A percentile compares a stretch with the other conserved stretches of the same genome.
Evolutionary conservation across 2,888 invertebrate genomes (phyloP).

Genomic region (Zygothrica quintamaculata): DNA sequence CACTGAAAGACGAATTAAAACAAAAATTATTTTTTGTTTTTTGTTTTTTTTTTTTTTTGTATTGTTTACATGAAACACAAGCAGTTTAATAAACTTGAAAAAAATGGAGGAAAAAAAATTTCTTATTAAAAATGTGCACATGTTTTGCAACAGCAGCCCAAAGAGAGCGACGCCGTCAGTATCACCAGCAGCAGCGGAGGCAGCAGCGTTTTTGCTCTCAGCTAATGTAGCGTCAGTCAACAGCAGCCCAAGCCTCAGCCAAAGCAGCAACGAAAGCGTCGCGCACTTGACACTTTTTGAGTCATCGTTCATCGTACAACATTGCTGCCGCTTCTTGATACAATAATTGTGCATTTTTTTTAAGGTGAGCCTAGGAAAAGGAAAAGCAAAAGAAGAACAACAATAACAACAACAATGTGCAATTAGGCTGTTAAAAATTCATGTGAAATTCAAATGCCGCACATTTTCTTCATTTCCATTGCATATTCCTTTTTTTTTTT

Average conservation of each 20-base stretch:
- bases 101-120: constrained; percentile 18
- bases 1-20: constrained; percentile 18
- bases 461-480: constrained; percentile 39
- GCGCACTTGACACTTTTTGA: constrained; percentile 66
- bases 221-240: constrained; percentile 12
- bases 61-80: constrained; percentile 47
- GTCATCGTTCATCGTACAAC: not conserved
- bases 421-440: constrained; percentile 29
- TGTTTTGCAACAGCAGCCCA: constrained; percentile 46
- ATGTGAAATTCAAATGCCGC: constrained; percentile 51
- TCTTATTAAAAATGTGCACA: constrained; percentile 50
- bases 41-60: constrained; percentile 14
- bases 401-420: constrained; percentile 16
- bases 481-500: constrained; percentile 40
- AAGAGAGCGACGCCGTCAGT: constrained; percentile 16
- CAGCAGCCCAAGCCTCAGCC: constrained; percentile 8
- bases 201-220: constrained; percentile 12
- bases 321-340: constrained; percentile 42
- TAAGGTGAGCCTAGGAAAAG: constrained; percentile 54
- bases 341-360: constrained; percentile 58
- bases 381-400: constrained; percentile 3
- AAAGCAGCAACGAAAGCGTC: constrained; percentile 22
- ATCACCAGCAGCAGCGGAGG: constrained; percentile 8
- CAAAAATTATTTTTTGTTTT: no score
- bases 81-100: constrained; percentile 47